A percentile compares a stretch with the other conserved stretches of the same genome.
Conservation (phyloP, 1,140 invertebrate genomes). For the Capitella teleta region DNA sequence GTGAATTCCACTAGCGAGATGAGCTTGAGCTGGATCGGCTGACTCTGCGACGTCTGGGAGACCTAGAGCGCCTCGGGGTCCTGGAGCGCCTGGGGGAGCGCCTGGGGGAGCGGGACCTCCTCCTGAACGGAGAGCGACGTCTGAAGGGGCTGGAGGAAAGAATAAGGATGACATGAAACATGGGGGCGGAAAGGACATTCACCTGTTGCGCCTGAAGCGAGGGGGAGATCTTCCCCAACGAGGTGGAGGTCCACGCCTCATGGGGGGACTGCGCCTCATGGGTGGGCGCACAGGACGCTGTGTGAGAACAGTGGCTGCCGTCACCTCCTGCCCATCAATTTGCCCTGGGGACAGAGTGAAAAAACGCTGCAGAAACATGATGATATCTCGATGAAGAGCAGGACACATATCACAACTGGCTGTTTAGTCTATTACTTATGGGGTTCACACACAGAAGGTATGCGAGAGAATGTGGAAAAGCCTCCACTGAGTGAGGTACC, state of each 20-base stretch:
- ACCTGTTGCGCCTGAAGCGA: not conserved
- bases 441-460: not conserved
- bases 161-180: not conserved
- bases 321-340: constrained; percentile 81
- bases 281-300: constrained; percentile 57
- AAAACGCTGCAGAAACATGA: not conserved
- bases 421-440: not conserved
- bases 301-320: constrained; percentile 75
- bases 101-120: too few species aligned
- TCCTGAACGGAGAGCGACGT: too few species aligned
- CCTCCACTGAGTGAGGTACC: not conserved
- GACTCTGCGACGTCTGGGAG: not conserved
- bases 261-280: constrained; percentile 46
- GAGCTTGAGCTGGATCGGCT: constrained; percentile 7
- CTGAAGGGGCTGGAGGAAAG: not conserved
- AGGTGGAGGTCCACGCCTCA: constrained; percentile 51
- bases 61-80: not conserved
- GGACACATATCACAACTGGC: not conserved
- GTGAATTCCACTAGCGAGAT: not conserved
- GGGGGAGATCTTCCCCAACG: constrained; percentile 44
- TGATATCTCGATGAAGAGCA: not conserved
- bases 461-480: not conserved
- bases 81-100: not conserved
- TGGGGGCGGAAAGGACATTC: not conserved
- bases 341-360: constrained; percentile 36